phyloP scores from a whole-genome alignment of 1,140 invertebrate species.

The Drosophila oshimai region DNA sequence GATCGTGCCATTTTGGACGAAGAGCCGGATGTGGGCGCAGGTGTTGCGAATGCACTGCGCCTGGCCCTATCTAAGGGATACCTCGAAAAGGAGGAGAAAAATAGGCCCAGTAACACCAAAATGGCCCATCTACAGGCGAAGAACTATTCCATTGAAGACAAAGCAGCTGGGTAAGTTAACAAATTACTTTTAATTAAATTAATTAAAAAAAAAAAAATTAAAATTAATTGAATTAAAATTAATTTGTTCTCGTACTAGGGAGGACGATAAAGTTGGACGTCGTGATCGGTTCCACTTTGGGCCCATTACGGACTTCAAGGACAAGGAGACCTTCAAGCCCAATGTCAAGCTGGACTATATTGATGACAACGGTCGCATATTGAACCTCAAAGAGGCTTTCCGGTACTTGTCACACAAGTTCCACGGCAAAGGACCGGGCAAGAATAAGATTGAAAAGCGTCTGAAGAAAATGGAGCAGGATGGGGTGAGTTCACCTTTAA shows the following conservation, averaged over 20 bases:
- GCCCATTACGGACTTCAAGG: conserved; percentile 95
- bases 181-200: too few species aligned
- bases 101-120: conserved; percentile 88
- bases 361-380: conserved; percentile 94
- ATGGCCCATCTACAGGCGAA: conserved; percentile 91
- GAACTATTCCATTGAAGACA: conserved; percentile 99
- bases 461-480: conserved; percentile 97
- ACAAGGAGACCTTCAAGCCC: conserved; percentile 96
- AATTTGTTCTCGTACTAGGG: conserved; percentile 85
- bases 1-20: conserved; percentile 94
- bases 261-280: conserved; percentile 92
- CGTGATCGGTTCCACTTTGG: conserved; percentile 90
- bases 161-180: conserved; percentile 89
- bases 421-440: conserved; percentile 99
- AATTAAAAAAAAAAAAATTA: background rate
- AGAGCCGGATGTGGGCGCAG: conserved; percentile 96
- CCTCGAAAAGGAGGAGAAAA: conserved; percentile 91
- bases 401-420: conserved; percentile 98
- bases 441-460: conserved; percentile 99
- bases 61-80: conserved; percentile 98
- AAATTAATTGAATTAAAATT: background rate
- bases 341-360: conserved; percentile 99
- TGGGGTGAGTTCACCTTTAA: conserved; percentile 85
- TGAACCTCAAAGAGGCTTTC: conserved; percentile 98
- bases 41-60: conserved; percentile 95